phyloP scores from a whole-genome alignment of 2,113 vertebrate genomes.

The Tetraodon nigroviridis region DNA sequence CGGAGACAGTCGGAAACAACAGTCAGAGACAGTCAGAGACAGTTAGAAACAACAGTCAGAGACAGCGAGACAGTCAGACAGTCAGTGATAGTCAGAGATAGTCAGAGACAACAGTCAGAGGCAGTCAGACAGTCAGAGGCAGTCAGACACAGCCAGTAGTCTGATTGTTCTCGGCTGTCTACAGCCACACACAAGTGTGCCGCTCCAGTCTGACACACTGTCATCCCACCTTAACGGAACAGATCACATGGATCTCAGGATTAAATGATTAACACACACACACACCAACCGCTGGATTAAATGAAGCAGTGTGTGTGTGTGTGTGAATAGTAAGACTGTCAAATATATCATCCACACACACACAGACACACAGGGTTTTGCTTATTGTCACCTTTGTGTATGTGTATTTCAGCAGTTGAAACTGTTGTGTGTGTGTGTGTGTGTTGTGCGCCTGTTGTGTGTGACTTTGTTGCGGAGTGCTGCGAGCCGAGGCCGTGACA shows the following conservation, averaged over 20 bases:
- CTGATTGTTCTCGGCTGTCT: conserved; percentile 24
- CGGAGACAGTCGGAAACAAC: conserved; percentile 10
- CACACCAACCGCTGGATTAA: not conserved
- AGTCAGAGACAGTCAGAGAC: conserved; percentile 22
- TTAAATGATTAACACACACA: too few relatives aligned
- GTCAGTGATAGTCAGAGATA: conserved; percentile 1
- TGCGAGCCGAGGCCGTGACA: too few relatives aligned
- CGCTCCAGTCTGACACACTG: conserved; percentile 30
- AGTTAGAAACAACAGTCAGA: conserved; percentile 1
- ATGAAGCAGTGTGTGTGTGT: not conserved
- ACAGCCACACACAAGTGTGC: conserved; percentile 31
- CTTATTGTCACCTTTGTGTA: too few relatives aligned
- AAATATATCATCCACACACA: too few relatives aligned
- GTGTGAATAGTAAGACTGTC: not conserved
- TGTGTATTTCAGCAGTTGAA: too few relatives aligned
- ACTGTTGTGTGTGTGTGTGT: too few relatives aligned
- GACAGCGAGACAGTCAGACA: not conserved
- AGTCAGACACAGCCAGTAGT: conserved; percentile 30
- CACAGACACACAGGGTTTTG: too few relatives aligned
- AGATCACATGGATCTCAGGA: conserved; percentile 6
- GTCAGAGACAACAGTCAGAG: conserved; percentile 24
- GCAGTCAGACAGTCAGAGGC: conserved; percentile 32
- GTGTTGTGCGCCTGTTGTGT: too few relatives aligned
- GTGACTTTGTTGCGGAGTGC: too few relatives aligned
- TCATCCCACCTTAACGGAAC: conserved; percentile 25